Evolutionary conservation across 1,140 invertebrate species (phyloP).

Genomic region (Sycobia sp.): DNA sequence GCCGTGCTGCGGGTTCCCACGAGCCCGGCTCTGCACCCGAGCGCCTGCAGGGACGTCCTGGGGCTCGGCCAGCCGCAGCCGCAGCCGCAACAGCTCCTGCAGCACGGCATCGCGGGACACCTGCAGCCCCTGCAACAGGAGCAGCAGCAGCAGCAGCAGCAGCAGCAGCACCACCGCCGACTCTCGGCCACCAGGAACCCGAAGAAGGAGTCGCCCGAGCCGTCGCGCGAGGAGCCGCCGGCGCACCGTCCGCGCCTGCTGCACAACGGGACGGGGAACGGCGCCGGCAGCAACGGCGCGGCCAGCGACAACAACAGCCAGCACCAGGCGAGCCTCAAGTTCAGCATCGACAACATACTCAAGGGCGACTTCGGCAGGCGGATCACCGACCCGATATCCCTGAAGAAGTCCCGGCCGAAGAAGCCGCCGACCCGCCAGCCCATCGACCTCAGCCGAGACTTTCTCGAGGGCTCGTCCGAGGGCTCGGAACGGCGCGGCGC

Average conservation of each 20-base stretch:
- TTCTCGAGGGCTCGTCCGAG: constrained; percentile 56
- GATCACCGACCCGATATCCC: constrained; percentile 72
- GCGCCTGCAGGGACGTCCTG: constrained; percentile 41
- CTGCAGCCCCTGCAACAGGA: background rate
- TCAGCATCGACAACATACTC: constrained; percentile 91
- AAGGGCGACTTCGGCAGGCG: constrained; percentile 85
- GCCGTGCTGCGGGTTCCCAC: constrained; percentile 44
- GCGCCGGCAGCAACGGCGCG: constrained; percentile 43
- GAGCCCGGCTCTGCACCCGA: constrained; percentile 48
- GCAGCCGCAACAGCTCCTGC: constrained; percentile 37
- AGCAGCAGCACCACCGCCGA: too few relatives aligned
- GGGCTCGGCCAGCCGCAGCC: constrained; percentile 42
- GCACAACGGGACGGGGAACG: constrained; percentile 26
- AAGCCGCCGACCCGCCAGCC: constrained; percentile 51
- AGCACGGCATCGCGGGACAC: constrained; percentile 49
- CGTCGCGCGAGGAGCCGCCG: background rate
- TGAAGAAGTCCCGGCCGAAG: constrained; percentile 63
- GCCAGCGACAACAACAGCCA: constrained; percentile 61
- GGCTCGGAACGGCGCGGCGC: constrained; percentile 47
- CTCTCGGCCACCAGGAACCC: constrained; percentile 53
- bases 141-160: constrained; percentile 41
- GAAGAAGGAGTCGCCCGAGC: constrained; percentile 43
- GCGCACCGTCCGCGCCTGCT: constrained; percentile 37
- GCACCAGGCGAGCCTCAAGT: constrained; percentile 76
- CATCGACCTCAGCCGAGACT: constrained; percentile 57